phyloP scores from a whole-genome alignment of 2,888 invertebrate genomes.

The Mylabris sibirica region DNA sequence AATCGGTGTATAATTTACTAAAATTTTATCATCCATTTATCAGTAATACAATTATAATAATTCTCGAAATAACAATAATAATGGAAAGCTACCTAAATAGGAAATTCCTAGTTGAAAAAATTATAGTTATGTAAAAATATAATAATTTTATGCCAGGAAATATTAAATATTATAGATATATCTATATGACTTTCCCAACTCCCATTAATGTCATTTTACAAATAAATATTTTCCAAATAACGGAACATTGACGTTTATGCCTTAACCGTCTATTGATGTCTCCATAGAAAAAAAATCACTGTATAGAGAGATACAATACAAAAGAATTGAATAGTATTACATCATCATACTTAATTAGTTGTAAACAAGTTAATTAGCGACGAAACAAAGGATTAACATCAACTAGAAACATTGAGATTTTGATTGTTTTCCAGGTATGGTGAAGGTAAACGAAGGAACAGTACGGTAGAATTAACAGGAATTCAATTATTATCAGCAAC shows the following conservation, averaged over 20 bases:
- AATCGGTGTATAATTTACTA: background rate
- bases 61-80: background rate
- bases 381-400: constrained; percentile 10
- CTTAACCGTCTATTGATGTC: constrained; percentile 22
- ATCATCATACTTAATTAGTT: constrained; percentile 11
- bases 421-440: constrained; percentile 72
- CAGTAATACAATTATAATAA: background rate
- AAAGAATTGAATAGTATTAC: constrained; percentile 19
- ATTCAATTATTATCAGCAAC: constrained; percentile 87
- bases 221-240: constrained; percentile 10
- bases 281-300: background rate
- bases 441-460: constrained; percentile 79
- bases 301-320: constrained; percentile 14
- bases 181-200: constrained; percentile 26
- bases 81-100: constrained; percentile 8
- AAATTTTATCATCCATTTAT: background rate
- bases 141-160: constrained; percentile 24
- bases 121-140: constrained; percentile 11
- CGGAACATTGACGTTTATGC: background rate
- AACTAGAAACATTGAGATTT: background rate
- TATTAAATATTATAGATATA: no score
- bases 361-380: constrained; percentile 6
- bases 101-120: background rate
- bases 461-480: constrained; percentile 78
- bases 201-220: background rate